Base-by-base conservation (phyloP, 2,888 invertebrate genomes). In the Morinoia aosen region DNA sequence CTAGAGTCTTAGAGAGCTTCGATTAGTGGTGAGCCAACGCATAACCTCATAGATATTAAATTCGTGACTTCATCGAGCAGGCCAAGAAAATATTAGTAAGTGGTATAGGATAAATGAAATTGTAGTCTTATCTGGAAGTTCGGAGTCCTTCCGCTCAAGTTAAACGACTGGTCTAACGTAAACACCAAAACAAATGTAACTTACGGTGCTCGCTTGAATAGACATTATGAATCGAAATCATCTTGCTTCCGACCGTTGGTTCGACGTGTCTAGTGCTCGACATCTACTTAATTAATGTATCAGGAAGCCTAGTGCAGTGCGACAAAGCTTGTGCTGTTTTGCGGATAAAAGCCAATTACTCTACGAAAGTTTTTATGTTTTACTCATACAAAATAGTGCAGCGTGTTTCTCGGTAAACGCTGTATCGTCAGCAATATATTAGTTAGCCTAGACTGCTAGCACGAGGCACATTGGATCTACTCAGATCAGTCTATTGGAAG, bases 401-500 rank as follows among this genome's bases (percentile, higher is more conserved):
- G 76, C 76, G 76, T 76, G 76, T 76, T 76, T 76, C 33, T 76
- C 76, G 25, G 25, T 25, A 33, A 19, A 76, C 76, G 19, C 76
- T 76, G 8, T 33, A 76, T 76, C 25, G 76, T 76, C 76, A 25
- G 76, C 19, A 76, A 76, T 25, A 19, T 76, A 76, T 76, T 76
- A 76, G 76, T 76, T 33, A 76, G 76, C 19, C 76, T 76, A 76
- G 76, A 33, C 33, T 76, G 25, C 76, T 76, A 76, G 76, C 76
- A 76, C 76, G 76, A 76, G 76, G 76, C 76, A 76, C 76, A 76
- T 76, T 76, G 76, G 76, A 76, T 76, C 61, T 61, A 61, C 19
- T 61, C 19, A 61, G 61, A 61, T 76, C 76, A 76, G 25, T 25
- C 76, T 76, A 76, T 76, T 76, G 76, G 76, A 76, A 76, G 76